Percentiles rank a stretch among this genome's conserved stretches.
These are phyloP conservation scores for Cheirogaleus major DNA, from an alignment of 2,797 vertebrate genomes.

Conservation along the genomic window DNA sequence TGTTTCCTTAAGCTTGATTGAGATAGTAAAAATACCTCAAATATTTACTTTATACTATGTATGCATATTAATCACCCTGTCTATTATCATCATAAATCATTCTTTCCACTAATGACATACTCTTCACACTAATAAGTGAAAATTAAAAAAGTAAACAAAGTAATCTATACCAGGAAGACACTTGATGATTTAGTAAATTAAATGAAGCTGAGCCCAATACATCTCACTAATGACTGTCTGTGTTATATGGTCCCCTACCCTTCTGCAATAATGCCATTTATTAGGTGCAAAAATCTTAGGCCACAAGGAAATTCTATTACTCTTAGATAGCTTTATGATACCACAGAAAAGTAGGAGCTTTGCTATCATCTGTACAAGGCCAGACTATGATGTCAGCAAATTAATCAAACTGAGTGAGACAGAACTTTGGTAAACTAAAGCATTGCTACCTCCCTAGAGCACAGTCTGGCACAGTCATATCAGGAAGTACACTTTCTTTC, in stretches of 20 bases:
- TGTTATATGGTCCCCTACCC: background rate
- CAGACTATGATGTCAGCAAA: background rate
- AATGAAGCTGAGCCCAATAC: background rate
- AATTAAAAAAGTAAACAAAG: conserved; percentile 61
- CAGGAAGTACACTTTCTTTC: background rate
- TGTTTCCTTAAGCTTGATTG: conserved; percentile 53
- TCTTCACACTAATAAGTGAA: conserved; percentile 66
- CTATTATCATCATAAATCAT: conserved; percentile 70
- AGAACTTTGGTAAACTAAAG: background rate
- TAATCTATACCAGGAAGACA: conserved; percentile 26
- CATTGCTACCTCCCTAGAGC: background rate
- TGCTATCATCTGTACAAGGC: background rate
- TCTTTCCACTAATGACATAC: conserved; percentile 55
- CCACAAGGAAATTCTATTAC: background rate
- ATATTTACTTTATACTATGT: conserved; percentile 57
- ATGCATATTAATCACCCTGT: conserved; percentile 60
- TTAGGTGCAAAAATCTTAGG: background rate
- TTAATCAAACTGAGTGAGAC: background rate
- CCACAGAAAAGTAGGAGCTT: background rate
- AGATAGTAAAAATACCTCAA: conserved; percentile 53
- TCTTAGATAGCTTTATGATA: background rate
- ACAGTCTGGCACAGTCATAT: background rate
- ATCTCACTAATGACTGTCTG: background rate
- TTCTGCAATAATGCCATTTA: background rate
- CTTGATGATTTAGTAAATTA: conserved; percentile 37